Conservation (phyloP, 2,113 vertebrate genomes). For the Megalops atlanticus region DNA sequence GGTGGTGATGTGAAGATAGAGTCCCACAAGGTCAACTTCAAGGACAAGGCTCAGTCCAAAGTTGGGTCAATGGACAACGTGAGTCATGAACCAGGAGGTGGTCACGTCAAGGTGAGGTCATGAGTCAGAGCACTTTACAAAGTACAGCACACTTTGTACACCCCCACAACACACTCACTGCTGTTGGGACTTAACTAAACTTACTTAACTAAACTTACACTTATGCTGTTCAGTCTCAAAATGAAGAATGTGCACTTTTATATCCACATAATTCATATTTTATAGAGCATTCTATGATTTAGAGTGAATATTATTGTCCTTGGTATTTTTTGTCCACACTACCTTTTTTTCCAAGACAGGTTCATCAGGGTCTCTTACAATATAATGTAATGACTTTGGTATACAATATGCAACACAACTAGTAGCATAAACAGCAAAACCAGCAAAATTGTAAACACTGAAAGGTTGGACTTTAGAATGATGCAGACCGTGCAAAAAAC, state of each 20-base stretch:
- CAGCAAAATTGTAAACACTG: no score
- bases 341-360: not conserved
- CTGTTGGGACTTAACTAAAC: not conserved
- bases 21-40: constrained; percentile 86
- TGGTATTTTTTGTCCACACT: no score
- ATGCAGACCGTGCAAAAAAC: not conserved
- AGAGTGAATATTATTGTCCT: not conserved
- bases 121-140: not conserved
- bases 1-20: constrained; percentile 88
- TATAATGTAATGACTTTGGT: not conserved
- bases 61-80: constrained; percentile 85
- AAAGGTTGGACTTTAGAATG: not conserved
- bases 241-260: not conserved
- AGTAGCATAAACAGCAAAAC: not conserved
- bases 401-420: not conserved
- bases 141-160: not conserved
- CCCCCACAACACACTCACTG: not conserved
- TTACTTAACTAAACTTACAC: no score
- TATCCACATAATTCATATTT: not conserved
- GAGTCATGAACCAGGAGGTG: constrained; percentile 77
- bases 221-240: not conserved
- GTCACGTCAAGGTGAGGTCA: constrained; percentile 76
- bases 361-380: not conserved
- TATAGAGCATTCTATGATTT: not conserved
- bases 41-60: constrained; percentile 88